Base-by-base conservation (phyloP, 2,113 vertebrate genomes). In the Aramus guarauna region DNA sequence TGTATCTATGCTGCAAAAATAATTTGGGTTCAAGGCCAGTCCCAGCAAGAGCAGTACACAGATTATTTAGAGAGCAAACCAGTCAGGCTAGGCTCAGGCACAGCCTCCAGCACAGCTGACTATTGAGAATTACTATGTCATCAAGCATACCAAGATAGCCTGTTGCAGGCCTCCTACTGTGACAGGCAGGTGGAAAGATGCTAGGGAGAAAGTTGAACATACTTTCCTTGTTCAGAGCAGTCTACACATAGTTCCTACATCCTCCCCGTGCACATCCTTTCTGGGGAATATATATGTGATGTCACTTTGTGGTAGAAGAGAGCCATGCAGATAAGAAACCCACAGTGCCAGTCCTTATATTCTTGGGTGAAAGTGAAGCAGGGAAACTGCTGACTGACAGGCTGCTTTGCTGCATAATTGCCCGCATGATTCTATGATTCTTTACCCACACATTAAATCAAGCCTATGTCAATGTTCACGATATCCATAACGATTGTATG, bases 401-500 rank as follows among this genome's bases (percentile, higher is more conserved):
- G 6, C 6, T 72, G 32, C 15, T 75, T 88, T 78, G 29, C 29
- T 75, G 29, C 45, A 43, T 75, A 41, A 71, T 53, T 67, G 26
- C 43, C 5, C 9, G 26, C 50, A 52, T 24, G 50, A 23, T 52
- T 52, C 50, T 52, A 52, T 52, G 50, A 52, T 52, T 26, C 12
- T 88, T 74, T 47, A 79, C 10, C 6, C 15, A 52, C 10, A 47
- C 23, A 36, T 87, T 74, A 62, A 52, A 77, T 62, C 32, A 87
- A 21, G 23, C 53, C 12, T 58, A 7, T 53, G 32, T 50, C 26
- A 10, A 2, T 32, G 37, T 71, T 27, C 8, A 17, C 1, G 2
- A 4, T 52, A 63, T 9, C n/a, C 4, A 4, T 53, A 86, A 56
- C 0, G 0, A 34, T 22, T 75, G 4, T 16, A 30, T 66, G 24